phyloP scores from a whole-genome alignment of 30 jellyfish, hydroid and myxozoan genomes.

The Cassiopea andromeda region DNA sequence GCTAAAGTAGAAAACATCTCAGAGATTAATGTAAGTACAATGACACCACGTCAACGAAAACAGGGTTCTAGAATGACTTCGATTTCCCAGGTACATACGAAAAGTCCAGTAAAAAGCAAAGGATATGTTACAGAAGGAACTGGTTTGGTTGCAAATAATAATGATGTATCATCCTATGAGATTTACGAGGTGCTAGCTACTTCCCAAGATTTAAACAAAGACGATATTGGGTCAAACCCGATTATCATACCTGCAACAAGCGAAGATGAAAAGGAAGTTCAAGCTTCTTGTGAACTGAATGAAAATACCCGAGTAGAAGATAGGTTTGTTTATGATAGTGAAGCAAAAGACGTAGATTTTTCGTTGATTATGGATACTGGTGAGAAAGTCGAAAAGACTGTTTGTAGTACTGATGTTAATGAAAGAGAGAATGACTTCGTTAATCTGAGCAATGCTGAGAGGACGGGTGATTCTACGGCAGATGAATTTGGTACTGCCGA shows the following conservation, averaged over 20 bases:
- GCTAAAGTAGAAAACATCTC: conserved; percentile 3
- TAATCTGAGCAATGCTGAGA: too few species aligned
- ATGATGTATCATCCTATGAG: conserved; percentile 25
- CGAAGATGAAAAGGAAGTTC: background rate
- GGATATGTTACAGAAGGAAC: conserved; percentile 23
- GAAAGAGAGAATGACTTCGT: too few species aligned
- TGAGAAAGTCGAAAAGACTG: too few species aligned
- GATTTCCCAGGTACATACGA: background rate
- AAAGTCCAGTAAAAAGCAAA: background rate
- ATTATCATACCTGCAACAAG: conserved; percentile 44
- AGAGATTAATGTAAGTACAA: conserved; percentile 40
- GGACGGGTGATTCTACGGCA: too few species aligned
- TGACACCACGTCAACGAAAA: conserved; percentile 31
- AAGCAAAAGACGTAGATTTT: too few species aligned
- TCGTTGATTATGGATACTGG: too few species aligned
- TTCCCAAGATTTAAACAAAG: background rate
- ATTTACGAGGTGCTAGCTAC: conserved; percentile 26
- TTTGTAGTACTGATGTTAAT: too few species aligned
- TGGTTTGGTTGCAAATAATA: conserved; percentile 8
- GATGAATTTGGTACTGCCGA: too few species aligned
- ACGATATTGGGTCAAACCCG: background rate
- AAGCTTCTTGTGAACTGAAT: background rate
- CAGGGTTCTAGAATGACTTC: background rate
- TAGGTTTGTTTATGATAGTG: too few species aligned
- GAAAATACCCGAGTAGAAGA: background rate